These are phyloP conservation scores for Elysia crispata DNA, from an alignment of 2,888 invertebrate genomes.

Conservation along the genomic window DNA sequence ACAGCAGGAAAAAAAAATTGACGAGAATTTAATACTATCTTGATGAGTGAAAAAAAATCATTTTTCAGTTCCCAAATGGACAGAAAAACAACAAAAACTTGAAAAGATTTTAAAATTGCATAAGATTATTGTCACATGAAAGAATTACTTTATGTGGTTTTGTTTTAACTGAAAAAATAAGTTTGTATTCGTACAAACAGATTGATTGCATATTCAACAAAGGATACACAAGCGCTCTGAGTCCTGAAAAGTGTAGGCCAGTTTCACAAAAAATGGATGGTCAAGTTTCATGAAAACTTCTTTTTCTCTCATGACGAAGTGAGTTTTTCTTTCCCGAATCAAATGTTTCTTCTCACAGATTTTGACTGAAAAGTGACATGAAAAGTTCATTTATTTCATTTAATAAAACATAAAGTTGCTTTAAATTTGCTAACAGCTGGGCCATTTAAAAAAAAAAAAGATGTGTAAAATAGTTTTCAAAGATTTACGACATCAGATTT, in stretches of 20 bases:
- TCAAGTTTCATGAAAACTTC: conserved; percentile 90
- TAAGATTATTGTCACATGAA: neutral
- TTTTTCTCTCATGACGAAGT: conserved; percentile 95
- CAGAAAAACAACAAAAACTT: too few species aligned
- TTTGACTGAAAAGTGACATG: conserved; percentile 85
- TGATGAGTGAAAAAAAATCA: too few species aligned
- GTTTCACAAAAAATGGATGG: conserved; percentile 92
- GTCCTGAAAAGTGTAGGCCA: conserved; percentile 98
- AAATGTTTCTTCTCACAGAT: conserved; percentile 98
- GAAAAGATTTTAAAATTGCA: neutral
- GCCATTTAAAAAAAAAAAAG: neutral
- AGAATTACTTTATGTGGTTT: too few species aligned
- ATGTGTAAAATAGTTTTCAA: neutral
- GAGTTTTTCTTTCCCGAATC: conserved; percentile 93
- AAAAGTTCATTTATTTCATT: neutral
- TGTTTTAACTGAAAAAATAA: too few species aligned
- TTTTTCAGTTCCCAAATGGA: too few species aligned
- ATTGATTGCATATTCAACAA: conserved; percentile 50
- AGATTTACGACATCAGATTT: neutral
- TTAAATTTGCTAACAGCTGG: neutral
- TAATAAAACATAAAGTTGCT: neutral
- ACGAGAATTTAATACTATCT: too few species aligned
- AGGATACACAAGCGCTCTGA: conserved; percentile 87
- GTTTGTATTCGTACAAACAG: too few species aligned
- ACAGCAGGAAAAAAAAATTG: too few species aligned